A percentile compares a stretch with the other conserved stretches of the same genome.
These are phyloP conservation scores for Ellobius talpinus DNA, from an alignment of 2,113 vertebrate species.

Conservation along the genomic window DNA sequence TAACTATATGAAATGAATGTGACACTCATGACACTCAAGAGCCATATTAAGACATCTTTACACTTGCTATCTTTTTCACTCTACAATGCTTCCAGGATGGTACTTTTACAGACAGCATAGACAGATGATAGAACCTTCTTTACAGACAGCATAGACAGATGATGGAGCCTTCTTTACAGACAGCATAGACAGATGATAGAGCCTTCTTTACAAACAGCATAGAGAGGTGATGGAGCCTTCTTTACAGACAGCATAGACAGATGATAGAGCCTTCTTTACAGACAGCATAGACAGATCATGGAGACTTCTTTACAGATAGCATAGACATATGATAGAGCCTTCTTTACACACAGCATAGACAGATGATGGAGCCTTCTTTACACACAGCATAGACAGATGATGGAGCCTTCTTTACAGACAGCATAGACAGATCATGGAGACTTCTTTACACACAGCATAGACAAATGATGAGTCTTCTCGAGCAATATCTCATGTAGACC, in stretches of 20 bases:
- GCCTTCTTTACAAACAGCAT: not conserved
- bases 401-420: not conserved
- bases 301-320: not conserved
- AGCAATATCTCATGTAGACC: not conserved
- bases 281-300: not conserved
- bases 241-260: not conserved
- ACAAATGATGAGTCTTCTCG: not conserved
- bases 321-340: not conserved
- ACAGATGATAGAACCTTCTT: not conserved
- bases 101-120: not conserved
- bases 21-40: not conserved
- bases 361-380: not conserved
- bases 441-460: not conserved
- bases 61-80: not conserved
- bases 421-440: too few relatives aligned
- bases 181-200: not conserved
- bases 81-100: conserved; percentile 18
- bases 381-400: not conserved
- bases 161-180: not conserved
- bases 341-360: not conserved
- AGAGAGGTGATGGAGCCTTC: not conserved
- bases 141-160: too few relatives aligned
- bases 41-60: not conserved
- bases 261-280: not conserved
- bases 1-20: not conserved